Evolutionary conservation across 1,140 invertebrate species (phyloP), one percentile per base, ranked within the genome.

Genomic region (Ylistrum balloti): DNA sequence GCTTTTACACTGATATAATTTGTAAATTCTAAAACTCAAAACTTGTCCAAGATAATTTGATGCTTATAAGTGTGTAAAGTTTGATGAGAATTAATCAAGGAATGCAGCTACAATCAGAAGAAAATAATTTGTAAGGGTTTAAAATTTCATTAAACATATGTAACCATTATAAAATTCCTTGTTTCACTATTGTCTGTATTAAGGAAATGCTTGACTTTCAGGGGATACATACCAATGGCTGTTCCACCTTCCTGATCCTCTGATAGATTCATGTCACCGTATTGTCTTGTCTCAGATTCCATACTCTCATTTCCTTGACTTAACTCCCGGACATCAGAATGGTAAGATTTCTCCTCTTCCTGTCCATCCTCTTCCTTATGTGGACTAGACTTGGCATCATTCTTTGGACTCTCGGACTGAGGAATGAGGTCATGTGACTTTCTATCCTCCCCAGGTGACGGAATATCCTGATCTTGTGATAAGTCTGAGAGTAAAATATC

Each of bases 301-400:
- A 74, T 74, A 28, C 56, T 74, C 56, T 74, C 56, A n/a, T 74
- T 74, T 28, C 56, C 56, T 74, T 74, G 56, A 74, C 56, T 74
- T 28, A 74, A 74, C 17, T 74, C 56, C n/a, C 56, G 9, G n/a
- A 74, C 56, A 28, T 28, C 56, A 28, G 56, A 74, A 28, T 74
- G 56, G 56, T 5, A 28, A 5, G 56, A 74, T 74, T 74, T 74
- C 56, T 74, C 56, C 5, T 74, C 56, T 7, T 74, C 56, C 56
- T 74, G 56, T 28, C n/a, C 22, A 28, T 74, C n/a, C 7, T 1
- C 56, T 28, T 74, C 56, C n/a, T 74, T 74, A 17, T 1, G n/a
- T 28, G 22, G 22, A 74, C 56, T 28, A 74, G 56, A 74, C 22
- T 74, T 74, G 56, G 5, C 17, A 74, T 74, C 56, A 1, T 5